Base-by-base conservation (phyloP, 2,113 vertebrate genomes). In the Clinocottus analis region DNA sequence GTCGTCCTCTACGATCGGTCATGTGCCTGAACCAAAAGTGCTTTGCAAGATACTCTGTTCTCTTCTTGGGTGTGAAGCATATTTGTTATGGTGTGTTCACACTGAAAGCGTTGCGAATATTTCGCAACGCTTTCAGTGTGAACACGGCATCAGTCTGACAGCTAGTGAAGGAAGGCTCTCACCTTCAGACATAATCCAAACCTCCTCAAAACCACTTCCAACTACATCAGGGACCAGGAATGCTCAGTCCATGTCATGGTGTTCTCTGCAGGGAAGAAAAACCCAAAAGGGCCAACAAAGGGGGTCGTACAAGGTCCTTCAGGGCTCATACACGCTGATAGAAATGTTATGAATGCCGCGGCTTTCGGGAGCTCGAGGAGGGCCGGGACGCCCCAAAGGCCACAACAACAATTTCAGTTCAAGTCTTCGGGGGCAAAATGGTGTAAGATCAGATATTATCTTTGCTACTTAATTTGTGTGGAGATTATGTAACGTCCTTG, bases 391-490 rank as follows among this genome's bases (percentile, higher is more conserved):
- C 10, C 66, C 49, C 51, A 29, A 47, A 69, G 73, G 66, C 21
- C 9, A 16, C 69, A 47, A n/a, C 33, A 58, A 9, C 5, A 2
- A 63, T 35, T 79, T 82, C 5, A 60, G 31, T 72, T 72, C 25
- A 37, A 4, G 67, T 58, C 72, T 49, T 77, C 51, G 43, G 80
- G 69, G 83, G 51, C 13, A n/a, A 21, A 68, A 47, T 68, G 64
- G 65, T 85, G 77, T 58, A 72, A 68, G 72, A 66, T 79, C 41
- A 75, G 86, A 78, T 77, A 33, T 60, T 75, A 77, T 88, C 49
- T 49, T 29, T 60, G 47, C 68, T 75, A 25, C 62, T 70, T 49
- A 31, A 51, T 55, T 77, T 79, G 37, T 31, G n/a, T 61, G 27
- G 43, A 60, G 61, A 73, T 86, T 81, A 81, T 25, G 68, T 80